phyloP scores from a whole-genome alignment of 2,797 vertebrate genomes.

The Tragelaphus oryx region DNA sequence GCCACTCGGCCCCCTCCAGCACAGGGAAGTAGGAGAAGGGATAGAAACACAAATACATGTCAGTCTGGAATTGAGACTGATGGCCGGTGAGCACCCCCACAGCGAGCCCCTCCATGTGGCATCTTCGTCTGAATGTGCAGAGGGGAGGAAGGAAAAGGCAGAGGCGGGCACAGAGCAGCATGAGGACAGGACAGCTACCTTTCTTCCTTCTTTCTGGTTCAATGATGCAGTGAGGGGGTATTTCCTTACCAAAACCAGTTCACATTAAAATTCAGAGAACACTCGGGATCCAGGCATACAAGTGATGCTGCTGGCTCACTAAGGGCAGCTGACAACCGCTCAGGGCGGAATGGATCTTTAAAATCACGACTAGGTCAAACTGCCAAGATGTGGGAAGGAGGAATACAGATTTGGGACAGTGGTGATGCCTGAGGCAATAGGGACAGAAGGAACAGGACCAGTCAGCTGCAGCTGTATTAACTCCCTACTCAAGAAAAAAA shows the following conservation, averaged over 20 bases:
- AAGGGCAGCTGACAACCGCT: not conserved
- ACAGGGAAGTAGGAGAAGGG: not conserved
- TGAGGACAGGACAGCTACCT: rapidly evolving
- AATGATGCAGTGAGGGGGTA: not conserved
- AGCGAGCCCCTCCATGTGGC: rapidly evolving
- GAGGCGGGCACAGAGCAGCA: not conserved
- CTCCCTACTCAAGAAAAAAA: not conserved
- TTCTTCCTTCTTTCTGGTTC: not conserved
- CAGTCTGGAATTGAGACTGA: not conserved
- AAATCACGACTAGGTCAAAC: rapidly evolving
- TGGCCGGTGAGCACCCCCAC: rapidly evolving
- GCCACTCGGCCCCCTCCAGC: not conserved
- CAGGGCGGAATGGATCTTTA: not conserved
- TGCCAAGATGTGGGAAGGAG: not conserved
- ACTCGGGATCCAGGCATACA: not conserved
- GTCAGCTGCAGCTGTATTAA: no score
- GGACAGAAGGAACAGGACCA: not conserved
- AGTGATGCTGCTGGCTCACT: not conserved
- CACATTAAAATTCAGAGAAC: not conserved
- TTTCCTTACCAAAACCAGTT: not conserved
- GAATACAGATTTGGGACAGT: not conserved
- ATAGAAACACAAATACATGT: rapidly evolving
- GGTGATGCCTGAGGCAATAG: not conserved
- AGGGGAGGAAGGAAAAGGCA: not conserved
- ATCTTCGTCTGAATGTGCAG: rapidly evolving